Evolutionary conservation across 1,140 invertebrate species (phyloP).

Genomic region (Apis florea): DNA sequence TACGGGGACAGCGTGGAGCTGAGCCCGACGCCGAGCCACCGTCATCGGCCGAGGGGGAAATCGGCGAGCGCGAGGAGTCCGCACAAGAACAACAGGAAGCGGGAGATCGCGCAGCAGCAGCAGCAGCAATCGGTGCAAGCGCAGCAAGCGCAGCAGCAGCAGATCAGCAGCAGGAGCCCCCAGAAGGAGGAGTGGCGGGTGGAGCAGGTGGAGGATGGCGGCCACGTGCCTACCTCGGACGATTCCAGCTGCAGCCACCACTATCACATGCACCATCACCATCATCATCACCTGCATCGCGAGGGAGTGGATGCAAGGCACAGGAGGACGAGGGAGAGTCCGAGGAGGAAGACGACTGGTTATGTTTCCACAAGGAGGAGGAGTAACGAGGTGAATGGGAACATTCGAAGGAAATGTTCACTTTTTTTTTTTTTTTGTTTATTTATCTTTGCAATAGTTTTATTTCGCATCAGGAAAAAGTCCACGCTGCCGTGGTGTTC

Average conservation of each 20-base stretch:
- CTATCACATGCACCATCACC: conserved; percentile 76
- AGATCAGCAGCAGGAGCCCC: conserved; percentile 66
- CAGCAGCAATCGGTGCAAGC: conserved; percentile 70
- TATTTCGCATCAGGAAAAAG: not conserved
- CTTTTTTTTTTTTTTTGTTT: too few species aligned
- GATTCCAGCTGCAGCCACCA: conserved; percentile 84
- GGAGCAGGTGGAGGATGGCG: conserved; percentile 77
- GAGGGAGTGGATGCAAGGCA: conserved; percentile 78
- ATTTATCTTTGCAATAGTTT: not conserved
- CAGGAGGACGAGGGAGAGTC: conserved; percentile 84
- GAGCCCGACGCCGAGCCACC: conserved; percentile 80
- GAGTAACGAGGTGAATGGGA: conserved; percentile 73
- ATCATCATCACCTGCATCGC: conserved; percentile 74
- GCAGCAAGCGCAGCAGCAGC: conserved; percentile 54
- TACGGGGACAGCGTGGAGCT: conserved; percentile 80
- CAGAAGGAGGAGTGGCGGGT: conserved; percentile 77
- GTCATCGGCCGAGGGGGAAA: conserved; percentile 79
- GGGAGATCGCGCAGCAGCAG: conserved; percentile 77
- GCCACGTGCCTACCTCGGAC: conserved; percentile 83
- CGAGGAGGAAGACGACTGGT: conserved; percentile 83
- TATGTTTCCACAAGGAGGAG: conserved; percentile 72
- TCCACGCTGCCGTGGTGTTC: not conserved
- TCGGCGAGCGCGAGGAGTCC: conserved; percentile 67
- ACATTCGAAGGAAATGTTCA: not conserved
- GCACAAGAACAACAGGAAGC: conserved; percentile 77